Evolutionary conservation across 1,140 invertebrate species (phyloP), one percentile per base, ranked within the genome.

Genomic region (Bombus confusus): DNA sequence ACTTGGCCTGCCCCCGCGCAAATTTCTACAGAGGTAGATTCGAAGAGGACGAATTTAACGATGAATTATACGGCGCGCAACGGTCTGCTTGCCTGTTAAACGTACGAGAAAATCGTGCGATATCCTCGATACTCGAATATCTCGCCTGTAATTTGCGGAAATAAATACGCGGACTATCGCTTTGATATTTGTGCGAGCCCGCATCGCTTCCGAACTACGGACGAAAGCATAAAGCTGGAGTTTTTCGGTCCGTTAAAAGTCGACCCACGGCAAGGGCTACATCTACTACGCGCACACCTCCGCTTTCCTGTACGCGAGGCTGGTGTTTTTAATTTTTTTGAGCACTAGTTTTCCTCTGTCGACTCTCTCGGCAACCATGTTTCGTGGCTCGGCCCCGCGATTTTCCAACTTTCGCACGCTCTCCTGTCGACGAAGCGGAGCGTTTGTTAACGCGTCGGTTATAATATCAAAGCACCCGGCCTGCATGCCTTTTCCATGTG

Each of bases 401-500:
- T 85, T 84, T 87, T 77, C 86, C 82, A 66, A 79, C 75, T 62
- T 84, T 87, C 74, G 43, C 82, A 62, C 59, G 43, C 57, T 71
- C 73, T 68, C 75, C 81, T 64, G 75, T 81, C 86, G 71, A 73
- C 86, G 83, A 74, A 80, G 62, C 86, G 37, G 52, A 76, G 69
- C 84, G 75, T 83, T 80, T 85, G 86, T 75, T 83, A 83, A 77
- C 75, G 82, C 82, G 78, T 73, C 83, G 76, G 86, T 85, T 87
- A 87, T 87, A 87, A 87, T 85, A 81, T 87, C 86, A 87, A 87
- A 87, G 86, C 74, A 59, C 2, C 80, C 2, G 37, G 57, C 43
- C 59, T 75, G 72, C 85, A 86, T 71, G 75, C 83, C 86, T 86
- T 85, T 89, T 90, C 86, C 90, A 88, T 92, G 90, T 91, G 88